These are phyloP conservation scores for Sebastes matsubarae DNA, from an alignment of 2,797 vertebrate genomes.

Conservation along the genomic window DNA sequence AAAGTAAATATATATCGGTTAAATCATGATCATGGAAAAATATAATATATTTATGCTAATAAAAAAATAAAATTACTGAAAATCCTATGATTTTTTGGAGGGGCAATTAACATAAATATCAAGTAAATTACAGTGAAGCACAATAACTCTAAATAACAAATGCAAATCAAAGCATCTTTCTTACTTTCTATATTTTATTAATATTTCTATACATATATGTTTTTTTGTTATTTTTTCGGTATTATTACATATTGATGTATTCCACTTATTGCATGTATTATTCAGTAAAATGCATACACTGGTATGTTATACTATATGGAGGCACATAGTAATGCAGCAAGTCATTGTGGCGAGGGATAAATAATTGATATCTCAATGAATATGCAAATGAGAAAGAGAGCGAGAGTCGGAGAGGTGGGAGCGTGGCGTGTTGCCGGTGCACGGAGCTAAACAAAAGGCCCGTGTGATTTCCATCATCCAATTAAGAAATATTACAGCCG, in stretches of 20 bases:
- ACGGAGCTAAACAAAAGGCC: slow-evolving; percentile 77
- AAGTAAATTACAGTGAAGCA: not conserved
- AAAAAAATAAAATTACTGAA: not conserved
- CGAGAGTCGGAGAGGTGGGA: slow-evolving; percentile 33
- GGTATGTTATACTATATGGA: slow-evolving; percentile 67
- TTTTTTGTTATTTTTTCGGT: slow-evolving; percentile 37
- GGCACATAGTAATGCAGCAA: slow-evolving; percentile 75
- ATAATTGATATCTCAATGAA: slow-evolving; percentile 89
- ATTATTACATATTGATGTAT: slow-evolving; percentile 65
- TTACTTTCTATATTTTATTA: not conserved
- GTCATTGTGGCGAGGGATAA: slow-evolving; percentile 77
- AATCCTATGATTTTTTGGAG: fast-evolving
- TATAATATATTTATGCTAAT: not conserved
- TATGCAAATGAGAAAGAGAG: slow-evolving; percentile 80
- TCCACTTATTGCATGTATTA: slow-evolving; percentile 64
- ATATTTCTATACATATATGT: not conserved
- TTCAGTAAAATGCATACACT: slow-evolving; percentile 64
- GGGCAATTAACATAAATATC: not conserved
- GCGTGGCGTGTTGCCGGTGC: slow-evolving; percentile 37
- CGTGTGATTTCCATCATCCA: slow-evolving; percentile 75
- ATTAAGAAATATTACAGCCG: slow-evolving; percentile 80
- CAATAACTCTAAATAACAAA: slow-evolving; percentile 3
- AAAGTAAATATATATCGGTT: not conserved
- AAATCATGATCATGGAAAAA: not conserved
- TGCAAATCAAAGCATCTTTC: not conserved